Conservation (phyloP, 1,140 invertebrate genomes). For the Micrasema longulum region DNA sequence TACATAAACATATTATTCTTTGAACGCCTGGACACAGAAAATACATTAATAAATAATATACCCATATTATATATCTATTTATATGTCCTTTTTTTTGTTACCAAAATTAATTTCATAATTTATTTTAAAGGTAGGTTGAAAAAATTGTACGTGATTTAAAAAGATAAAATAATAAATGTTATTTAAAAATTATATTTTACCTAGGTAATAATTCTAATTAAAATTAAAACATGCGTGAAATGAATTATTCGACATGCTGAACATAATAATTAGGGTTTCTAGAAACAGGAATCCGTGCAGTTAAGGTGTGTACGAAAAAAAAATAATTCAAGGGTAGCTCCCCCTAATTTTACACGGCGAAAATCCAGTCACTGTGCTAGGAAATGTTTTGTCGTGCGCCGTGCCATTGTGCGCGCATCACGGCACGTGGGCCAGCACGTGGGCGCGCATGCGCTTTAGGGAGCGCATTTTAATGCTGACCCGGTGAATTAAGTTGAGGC, state of each 20-base stretch:
- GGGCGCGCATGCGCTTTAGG: conserved; percentile 22
- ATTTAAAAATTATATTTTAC: too few relatives aligned
- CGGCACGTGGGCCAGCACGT: conserved; percentile 29
- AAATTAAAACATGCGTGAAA: not conserved
- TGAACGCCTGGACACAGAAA: too few relatives aligned
- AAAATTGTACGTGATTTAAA: too few relatives aligned
- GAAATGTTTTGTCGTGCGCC: conserved; percentile 27
- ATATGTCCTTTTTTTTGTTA: too few relatives aligned
- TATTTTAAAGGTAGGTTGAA: too few relatives aligned
- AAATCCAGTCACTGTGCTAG: conserved; percentile 9
- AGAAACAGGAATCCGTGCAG: not conserved
- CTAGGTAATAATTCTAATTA: not conserved
- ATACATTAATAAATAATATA: too few relatives aligned
- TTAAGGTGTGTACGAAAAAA: not conserved
- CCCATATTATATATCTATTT: too few relatives aligned
- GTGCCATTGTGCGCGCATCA: conserved; percentile 40
- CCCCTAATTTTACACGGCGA: too few relatives aligned
- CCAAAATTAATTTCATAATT: too few relatives aligned
- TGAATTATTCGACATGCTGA: not conserved
- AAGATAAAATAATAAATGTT: too few relatives aligned
- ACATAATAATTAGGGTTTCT: not conserved
- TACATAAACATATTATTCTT: too few relatives aligned
- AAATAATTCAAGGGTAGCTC: too few relatives aligned
- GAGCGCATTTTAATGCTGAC: conserved; percentile 34
- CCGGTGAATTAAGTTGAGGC: conserved; percentile 6